A percentile compares a stretch with the other conserved stretches of the same genome.
Conservation (phyloP, 2,113 vertebrate genomes). For the Rhynchomys soricoides region DNA sequence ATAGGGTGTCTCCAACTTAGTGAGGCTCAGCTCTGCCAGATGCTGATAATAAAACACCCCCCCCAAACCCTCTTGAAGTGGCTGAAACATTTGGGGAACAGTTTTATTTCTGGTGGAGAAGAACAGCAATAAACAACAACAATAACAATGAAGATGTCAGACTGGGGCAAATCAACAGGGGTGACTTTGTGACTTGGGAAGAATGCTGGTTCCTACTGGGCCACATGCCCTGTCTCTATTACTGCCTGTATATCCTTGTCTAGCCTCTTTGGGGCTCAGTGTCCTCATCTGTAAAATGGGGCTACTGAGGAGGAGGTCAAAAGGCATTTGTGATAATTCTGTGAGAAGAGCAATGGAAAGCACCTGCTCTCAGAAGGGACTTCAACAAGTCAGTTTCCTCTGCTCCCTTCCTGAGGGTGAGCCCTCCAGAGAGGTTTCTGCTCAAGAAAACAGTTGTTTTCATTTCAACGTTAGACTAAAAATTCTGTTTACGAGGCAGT, state of each 20-base stretch:
- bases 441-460: background rate
- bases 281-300: constrained; percentile 16
- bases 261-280: background rate
- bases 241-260: background rate
- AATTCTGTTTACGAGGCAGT: background rate
- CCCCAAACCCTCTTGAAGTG: background rate
- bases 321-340: background rate
- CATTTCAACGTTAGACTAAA: background rate
- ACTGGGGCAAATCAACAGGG: background rate
- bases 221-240: background rate
- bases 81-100: constrained; percentile 7
- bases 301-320: background rate
- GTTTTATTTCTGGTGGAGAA: background rate
- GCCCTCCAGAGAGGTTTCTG: background rate
- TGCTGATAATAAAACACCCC: background rate
- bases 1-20: background rate
- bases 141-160: background rate
- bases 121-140: too few species aligned
- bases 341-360: background rate
- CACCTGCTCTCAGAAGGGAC: background rate
- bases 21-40: background rate
- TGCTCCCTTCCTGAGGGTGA: background rate
- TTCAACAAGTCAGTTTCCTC: background rate
- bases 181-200: background rate
- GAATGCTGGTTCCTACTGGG: background rate